phyloP scores from a whole-genome alignment of 2,797 vertebrate species.

The Macropodus opercularis region DNA sequence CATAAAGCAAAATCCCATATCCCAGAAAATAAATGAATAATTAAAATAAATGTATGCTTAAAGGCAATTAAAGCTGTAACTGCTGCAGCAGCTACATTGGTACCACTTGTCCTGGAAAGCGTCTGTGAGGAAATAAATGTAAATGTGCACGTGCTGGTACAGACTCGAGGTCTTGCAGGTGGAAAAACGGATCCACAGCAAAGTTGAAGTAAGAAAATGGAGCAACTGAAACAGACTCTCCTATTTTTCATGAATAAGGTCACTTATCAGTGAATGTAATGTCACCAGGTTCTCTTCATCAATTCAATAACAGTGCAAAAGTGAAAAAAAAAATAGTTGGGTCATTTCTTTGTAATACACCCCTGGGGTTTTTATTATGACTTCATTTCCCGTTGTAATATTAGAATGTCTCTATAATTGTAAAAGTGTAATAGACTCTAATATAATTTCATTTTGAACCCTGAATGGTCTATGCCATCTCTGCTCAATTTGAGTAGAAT shows the following conservation, averaged over 20 bases:
- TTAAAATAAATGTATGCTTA: constrained; percentile 81
- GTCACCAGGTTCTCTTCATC: constrained; percentile 94
- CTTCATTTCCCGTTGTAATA: constrained; percentile 99
- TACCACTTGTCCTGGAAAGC: constrained; percentile 70
- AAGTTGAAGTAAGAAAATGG: constrained; percentile 67
- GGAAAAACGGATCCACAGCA: constrained; percentile 56
- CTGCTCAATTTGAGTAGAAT: constrained; percentile 99
- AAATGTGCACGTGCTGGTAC: constrained; percentile 44
- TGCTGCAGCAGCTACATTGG: constrained; percentile 71
- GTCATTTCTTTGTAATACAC: constrained; percentile 99
- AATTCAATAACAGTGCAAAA: constrained; percentile 91
- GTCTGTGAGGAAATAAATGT: constrained; percentile 60
- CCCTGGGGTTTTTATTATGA: constrained; percentile 99
- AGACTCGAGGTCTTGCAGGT: constrained; percentile 49
- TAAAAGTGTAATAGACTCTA: constrained; percentile 99
- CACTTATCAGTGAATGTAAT: constrained; percentile 92
- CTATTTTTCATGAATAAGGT: constrained; percentile 91
- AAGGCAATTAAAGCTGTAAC: constrained; percentile 80
- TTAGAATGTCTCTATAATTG: constrained; percentile 99
- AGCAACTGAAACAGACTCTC: constrained; percentile 72
- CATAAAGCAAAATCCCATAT: constrained; percentile 71
- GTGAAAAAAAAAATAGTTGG: constrained; percentile 89
- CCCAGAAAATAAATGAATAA: constrained; percentile 79
- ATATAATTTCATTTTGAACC: constrained; percentile 99
- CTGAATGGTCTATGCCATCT: constrained; percentile 94